Base-by-base conservation (phyloP, 2,797 vertebrate species). In the Enteromius radiatus region DNA sequence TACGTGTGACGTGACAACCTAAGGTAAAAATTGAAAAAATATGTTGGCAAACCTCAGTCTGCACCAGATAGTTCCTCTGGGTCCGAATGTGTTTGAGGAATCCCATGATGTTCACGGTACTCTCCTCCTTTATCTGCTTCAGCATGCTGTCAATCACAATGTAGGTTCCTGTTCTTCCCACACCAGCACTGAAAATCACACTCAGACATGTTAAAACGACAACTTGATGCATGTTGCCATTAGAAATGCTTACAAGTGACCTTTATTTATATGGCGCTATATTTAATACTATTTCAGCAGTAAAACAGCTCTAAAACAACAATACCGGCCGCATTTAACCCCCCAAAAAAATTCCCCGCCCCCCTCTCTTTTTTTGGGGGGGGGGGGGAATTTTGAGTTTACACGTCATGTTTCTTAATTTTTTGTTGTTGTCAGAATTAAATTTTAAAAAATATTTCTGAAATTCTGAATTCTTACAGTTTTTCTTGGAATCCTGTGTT, bases 111-210 rank as follows among this genome's bases (percentile, higher is more conserved):
- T 98, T 97, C 84, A 99, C 96, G 0, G 94, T 97, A 6, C 96
- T 96, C 92, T 98, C 96, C 6, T 97, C 96, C 41, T 96, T 96
- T 91, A 99, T 98, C 93, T 99, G 98, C 85, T 98, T 96, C 86
- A 99, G 83, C 98, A 99, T 99, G 90, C 97, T 98, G 93, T 98
- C 97, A 59, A 99, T 94, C 86, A 98, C 96, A 61, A 99, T 98
- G 87, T 98, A 99, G 11, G 98, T 97, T 73, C 98, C 98, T 31
- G 98, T 99, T 87, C 98, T 92, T 65, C 98, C 98, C 36, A 99
- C 98, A 1, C 98, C 98, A 81, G 98, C 98, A 82, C 98, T 99
- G 89, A 31, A 84, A 89, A 86, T 67, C 38, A 77, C 36, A 2
- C 31, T 47, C 52, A 76, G 17, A 70, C 52, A 19, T 21, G 21